Conservation (phyloP, 1,140 invertebrate genomes). For the Halotydeus destructor region DNA sequence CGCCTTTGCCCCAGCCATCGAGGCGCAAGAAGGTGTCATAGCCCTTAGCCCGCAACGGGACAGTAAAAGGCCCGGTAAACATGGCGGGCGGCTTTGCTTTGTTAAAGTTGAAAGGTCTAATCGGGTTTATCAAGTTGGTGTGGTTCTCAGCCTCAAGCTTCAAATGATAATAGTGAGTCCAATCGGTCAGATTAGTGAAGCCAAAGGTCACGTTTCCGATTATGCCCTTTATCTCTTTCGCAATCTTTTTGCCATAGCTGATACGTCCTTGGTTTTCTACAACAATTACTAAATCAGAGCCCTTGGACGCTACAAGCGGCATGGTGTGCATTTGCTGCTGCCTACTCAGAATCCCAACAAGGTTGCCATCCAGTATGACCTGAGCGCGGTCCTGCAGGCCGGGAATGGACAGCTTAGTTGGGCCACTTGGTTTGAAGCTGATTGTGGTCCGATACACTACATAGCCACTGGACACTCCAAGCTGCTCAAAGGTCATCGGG, state of each 20-base stretch:
- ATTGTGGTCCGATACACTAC: slow-evolving; percentile 46
- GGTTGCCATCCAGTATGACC: too few species aligned
- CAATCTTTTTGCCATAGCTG: slow-evolving; percentile 25
- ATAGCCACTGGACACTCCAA: slow-evolving; percentile 31
- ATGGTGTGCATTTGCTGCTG: slow-evolving; percentile 30
- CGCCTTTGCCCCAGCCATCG: slow-evolving; percentile 44
- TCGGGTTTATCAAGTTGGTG: too few species aligned
- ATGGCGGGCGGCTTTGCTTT: too few species aligned
- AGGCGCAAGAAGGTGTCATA: slow-evolving; percentile 42
- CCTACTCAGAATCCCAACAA: slow-evolving; percentile 36
- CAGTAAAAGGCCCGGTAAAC: too few species aligned
- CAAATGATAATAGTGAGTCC: slow-evolving; percentile 22
- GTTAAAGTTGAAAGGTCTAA: too few species aligned
- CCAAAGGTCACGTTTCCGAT: slow-evolving; percentile 27
- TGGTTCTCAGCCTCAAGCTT: too few species aligned
- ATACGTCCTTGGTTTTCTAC: slow-evolving; percentile 18
- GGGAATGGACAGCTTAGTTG: slow-evolving; percentile 31
- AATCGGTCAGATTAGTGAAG: slow-evolving; percentile 20
- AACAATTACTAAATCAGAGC: slow-evolving; percentile 30
- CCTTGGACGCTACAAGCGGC: slow-evolving; percentile 29
- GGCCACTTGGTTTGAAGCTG: slow-evolving; percentile 27
- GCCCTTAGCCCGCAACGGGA: too few species aligned
- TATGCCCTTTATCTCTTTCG: slow-evolving; percentile 40
- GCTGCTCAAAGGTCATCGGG: slow-evolving; percentile 12
- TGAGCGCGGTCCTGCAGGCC: slow-evolving; percentile 45